Evolutionary conservation across 2,888 invertebrate species (phyloP).

Genomic region (Rutpela maculata): DNA sequence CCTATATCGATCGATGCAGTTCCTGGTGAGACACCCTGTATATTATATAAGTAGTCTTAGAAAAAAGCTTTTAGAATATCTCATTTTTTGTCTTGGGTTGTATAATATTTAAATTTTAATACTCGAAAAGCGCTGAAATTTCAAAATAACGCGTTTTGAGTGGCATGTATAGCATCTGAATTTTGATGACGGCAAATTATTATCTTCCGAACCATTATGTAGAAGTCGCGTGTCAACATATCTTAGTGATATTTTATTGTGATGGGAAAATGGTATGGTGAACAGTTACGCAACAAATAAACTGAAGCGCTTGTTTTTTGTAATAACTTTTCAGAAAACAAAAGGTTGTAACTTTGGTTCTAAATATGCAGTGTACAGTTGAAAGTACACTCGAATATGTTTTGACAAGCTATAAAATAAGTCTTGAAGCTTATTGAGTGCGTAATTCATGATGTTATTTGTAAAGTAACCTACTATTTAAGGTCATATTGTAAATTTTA

Average conservation of each 20-base stretch:
- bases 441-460: constrained; percentile 37
- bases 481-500: constrained; percentile 30
- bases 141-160: too few relatives aligned
- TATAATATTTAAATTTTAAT: too few relatives aligned
- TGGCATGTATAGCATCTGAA: too few relatives aligned
- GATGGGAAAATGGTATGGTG: not conserved
- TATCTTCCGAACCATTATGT: not conserved
- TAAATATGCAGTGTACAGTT: constrained; percentile 26
- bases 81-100: too few relatives aligned
- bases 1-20: too few relatives aligned
- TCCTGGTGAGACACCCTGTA: too few relatives aligned
- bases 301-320: constrained; percentile 13
- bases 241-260: not conserved
- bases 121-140: too few relatives aligned
- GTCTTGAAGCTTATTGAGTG: constrained; percentile 37
- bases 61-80: too few relatives aligned
- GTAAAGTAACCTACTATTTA: constrained; percentile 40
- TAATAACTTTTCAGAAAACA: constrained; percentile 27
- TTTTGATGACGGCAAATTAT: too few relatives aligned
- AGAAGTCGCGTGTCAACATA: not conserved
- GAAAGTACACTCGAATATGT: constrained; percentile 20
- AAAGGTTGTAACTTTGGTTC: constrained; percentile 29
- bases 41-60: too few relatives aligned
- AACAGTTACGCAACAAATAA: constrained; percentile 32
- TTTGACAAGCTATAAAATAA: constrained; percentile 30